Evolutionary conservation across 2,888 invertebrate species (phyloP), one percentile per base, ranked within the genome.

Genomic region (Thalpophila matura): DNA sequence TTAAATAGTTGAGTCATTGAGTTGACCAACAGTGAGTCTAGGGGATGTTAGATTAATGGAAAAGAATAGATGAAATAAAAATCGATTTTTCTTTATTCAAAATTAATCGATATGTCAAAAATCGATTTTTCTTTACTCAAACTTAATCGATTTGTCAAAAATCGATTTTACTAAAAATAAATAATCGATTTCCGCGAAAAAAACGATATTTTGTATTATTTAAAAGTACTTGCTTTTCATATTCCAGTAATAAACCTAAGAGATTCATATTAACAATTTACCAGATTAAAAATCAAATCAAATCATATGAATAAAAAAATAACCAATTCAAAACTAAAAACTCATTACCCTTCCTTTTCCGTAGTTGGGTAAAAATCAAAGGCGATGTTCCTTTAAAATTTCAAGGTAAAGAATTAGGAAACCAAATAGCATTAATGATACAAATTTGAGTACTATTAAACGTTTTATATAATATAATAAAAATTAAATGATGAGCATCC

Each of bases 231-330:
- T 50, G 38, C 50, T 50, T 38, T 43, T 24, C 49, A 33, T 49
- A 42, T 42, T 57, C 49, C 27, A 49, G 43, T 49, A 57, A 57
- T 49, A 49, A 40, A 49, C 33, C 42, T 49, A 49, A 49, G 49
- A 40, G 14, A 57, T 57, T 57, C 42, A 56, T 40, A 43, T 55
- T 40, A 56, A 47, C 47, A 38, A 56, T 40, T 56, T 22, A 56
- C 40, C 40, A 55, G 35, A 46, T 55, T 38, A 55, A 55, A 55
- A 45, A 55, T 46, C 2, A 33, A 47, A 47, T 35, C 35, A 49
- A 49, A 49, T 49, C 12, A 49, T 49, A 49, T 49, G 26, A 49
- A 37, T 49, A 37, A 35, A 26, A 35, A 47, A 33, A 33, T 47
- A 47, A 47, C 24, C 14, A n/a, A n/a, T n/a, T n/a, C n/a, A n/a